Evolutionary conservation across 92 coral and sea anemone species (phyloP).

Genomic region (Scolanthus callimorphus): DNA sequence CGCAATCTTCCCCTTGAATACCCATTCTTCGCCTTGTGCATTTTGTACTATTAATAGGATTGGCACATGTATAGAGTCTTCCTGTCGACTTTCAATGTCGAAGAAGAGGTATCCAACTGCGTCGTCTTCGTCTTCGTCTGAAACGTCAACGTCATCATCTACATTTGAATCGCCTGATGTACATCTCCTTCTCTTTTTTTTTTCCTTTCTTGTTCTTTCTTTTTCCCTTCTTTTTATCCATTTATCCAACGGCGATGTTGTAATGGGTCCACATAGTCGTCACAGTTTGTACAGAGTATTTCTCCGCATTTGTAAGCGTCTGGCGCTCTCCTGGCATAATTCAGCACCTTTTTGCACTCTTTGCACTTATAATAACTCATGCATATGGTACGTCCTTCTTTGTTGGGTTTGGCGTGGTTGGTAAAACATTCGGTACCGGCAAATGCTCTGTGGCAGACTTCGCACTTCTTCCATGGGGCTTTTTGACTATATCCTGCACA

Average conservation of each 20-base stretch:
- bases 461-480: background rate
- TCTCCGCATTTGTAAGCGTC: background rate
- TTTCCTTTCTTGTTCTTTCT: background rate
- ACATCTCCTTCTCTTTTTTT: no score
- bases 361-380: background rate
- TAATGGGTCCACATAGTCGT: background rate
- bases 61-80: constrained; percentile 39
- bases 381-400: background rate
- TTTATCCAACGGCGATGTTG: background rate
- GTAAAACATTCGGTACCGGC: background rate
- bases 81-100: constrained; percentile 41
- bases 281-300: background rate
- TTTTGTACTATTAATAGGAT: constrained; percentile 35
- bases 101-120: constrained; percentile 13
- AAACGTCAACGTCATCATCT: background rate
- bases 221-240: background rate
- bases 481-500: background rate
- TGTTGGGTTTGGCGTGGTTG: no score
- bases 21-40: constrained; percentile 20
- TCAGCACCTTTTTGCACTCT: background rate
- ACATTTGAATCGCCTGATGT: no score
- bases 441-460: background rate
- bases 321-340: background rate
- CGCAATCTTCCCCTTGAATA: constrained; percentile 12
- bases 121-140: background rate